Percentiles rank a stretch among this genome's conserved stretches.
Conservation (phyloP, 2,888 invertebrate species). For the Falcaria lacertinaria region DNA sequence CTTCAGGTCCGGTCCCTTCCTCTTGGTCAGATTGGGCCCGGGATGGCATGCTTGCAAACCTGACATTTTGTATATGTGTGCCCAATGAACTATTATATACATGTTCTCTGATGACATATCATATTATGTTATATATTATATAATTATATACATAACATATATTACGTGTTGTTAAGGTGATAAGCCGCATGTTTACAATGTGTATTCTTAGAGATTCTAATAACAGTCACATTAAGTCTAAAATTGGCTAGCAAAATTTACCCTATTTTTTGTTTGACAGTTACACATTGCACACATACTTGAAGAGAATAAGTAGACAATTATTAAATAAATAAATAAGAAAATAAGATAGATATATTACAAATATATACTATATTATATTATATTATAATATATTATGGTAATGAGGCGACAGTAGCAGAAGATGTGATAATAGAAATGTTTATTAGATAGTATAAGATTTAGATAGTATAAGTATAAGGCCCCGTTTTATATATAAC, state of each 20-base stretch:
- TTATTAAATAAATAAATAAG: too few species aligned
- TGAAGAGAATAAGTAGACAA: too few species aligned
- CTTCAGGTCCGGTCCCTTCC: conserved; percentile 93
- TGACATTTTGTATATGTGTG: conserved; percentile 36
- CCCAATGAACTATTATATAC: conserved; percentile 1
- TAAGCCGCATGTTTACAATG: too few species aligned
- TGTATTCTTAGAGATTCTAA: too few species aligned
- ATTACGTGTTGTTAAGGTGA: too few species aligned
- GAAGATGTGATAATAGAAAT: neutral
- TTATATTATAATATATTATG: neutral
- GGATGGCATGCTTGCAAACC: conserved; percentile 94
- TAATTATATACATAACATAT: conserved; percentile 4
- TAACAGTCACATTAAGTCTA: too few species aligned
- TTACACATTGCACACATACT: too few species aligned
- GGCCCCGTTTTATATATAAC: too few species aligned
- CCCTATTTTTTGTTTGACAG: too few species aligned
- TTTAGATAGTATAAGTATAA: neutral
- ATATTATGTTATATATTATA: conserved; percentile 6
- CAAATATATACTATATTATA: too few species aligned
- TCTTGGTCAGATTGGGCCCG: conserved; percentile 91
- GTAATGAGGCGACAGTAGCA: neutral
- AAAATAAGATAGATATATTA: too few species aligned
- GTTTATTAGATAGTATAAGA: neutral
- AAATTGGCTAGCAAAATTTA: too few species aligned
- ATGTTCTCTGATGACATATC: conserved; percentile 1